phyloP scores from a whole-genome alignment of 2,797 vertebrate species.

The Spheniscus humboldti region DNA sequence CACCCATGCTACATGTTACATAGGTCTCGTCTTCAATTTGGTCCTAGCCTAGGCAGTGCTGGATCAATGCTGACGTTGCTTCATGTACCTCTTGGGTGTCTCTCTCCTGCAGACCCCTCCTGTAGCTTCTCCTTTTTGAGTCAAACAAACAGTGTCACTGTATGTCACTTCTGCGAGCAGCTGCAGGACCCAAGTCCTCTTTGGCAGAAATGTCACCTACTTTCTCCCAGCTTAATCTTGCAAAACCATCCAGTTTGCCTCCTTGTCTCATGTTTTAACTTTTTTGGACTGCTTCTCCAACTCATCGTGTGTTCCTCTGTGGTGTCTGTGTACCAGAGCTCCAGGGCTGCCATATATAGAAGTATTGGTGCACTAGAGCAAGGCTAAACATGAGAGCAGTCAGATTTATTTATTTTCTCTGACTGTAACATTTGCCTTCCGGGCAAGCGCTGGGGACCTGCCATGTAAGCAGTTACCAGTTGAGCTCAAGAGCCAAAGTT shows the following conservation, averaged over 20 bases:
- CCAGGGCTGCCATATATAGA: conserved; percentile 33
- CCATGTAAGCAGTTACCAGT: conserved; percentile 33
- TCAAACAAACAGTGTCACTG: background rate
- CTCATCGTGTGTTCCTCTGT: background rate
- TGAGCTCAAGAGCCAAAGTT: conserved; percentile 34
- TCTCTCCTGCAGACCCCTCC: background rate
- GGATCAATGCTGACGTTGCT: background rate
- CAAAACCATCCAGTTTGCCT: background rate
- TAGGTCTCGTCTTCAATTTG: background rate
- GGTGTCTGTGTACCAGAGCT: background rate
- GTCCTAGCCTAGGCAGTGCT: background rate
- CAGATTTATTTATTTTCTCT: conserved; percentile 49
- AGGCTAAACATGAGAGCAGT: conserved; percentile 4
- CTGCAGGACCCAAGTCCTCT: background rate
- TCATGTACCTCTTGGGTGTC: background rate
- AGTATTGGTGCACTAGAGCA: background rate
- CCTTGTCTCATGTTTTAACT: background rate
- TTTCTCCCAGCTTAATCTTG: background rate
- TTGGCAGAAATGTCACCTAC: background rate
- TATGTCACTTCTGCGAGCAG: background rate
- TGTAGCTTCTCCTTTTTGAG: background rate
- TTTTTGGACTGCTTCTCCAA: background rate
- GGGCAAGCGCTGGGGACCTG: conserved; percentile 1
- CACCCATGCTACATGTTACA: fast-evolving
- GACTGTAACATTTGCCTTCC: conserved; percentile 15